These are phyloP conservation scores for Prunella himalayana DNA, from an alignment of 2,113 vertebrate genomes.

Conservation along the genomic window DNA sequence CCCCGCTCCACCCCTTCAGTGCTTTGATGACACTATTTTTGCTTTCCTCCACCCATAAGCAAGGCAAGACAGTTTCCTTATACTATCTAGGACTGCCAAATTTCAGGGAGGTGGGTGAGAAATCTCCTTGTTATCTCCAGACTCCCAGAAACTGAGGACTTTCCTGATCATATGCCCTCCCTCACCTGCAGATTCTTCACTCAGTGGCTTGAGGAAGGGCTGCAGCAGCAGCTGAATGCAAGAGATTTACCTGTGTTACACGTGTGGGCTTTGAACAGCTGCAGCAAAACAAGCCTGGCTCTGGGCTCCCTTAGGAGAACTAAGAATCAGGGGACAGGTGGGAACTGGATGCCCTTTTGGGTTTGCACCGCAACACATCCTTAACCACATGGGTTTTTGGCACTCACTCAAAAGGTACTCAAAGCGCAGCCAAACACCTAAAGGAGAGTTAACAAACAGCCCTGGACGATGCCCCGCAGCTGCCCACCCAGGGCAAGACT, in stretches of 20 bases:
- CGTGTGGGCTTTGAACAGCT: rapidly evolving
- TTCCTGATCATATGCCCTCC: rapidly evolving
- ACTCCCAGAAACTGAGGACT: rapidly evolving
- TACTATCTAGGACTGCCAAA: rapidly evolving
- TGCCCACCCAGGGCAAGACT: not conserved
- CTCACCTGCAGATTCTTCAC: not conserved
- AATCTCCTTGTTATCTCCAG: not conserved
- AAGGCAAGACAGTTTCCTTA: not conserved
- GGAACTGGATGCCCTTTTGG: rapidly evolving
- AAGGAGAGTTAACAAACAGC: not conserved
- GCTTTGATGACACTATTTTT: not conserved
- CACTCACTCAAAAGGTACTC: not conserved
- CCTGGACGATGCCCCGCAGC: not conserved
- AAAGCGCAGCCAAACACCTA: not conserved
- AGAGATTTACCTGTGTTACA: not conserved
- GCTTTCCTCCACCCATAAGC: not conserved
- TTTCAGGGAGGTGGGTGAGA: not conserved
- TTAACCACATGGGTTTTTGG: rapidly evolving
- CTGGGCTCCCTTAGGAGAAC: not conserved
- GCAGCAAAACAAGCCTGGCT: not conserved
- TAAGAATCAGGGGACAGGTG: rapidly evolving
- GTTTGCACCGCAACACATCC: rapidly evolving
- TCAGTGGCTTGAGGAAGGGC: rapidly evolving
- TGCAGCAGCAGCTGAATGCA: not conserved
- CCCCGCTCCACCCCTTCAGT: not conserved